These are phyloP conservation scores for Andrena fulva DNA, from an alignment of 2,888 invertebrate species.

Conservation along the genomic window DNA sequence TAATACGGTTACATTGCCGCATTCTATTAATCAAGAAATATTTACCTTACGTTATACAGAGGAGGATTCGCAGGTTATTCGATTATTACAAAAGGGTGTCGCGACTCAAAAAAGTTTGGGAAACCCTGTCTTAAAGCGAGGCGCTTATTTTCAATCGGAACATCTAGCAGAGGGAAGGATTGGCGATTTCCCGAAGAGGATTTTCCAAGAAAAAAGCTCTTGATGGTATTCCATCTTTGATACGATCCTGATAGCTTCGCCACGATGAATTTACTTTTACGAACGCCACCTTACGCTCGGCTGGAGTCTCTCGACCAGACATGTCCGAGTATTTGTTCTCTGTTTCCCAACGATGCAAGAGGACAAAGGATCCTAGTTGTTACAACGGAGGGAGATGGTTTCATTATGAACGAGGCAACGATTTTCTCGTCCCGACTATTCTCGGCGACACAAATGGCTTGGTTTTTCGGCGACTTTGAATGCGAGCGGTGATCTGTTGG, in stretches of 20 bases:
- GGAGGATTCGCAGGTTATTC: too few relatives aligned
- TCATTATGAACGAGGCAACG: neutral
- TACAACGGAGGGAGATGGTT: neutral
- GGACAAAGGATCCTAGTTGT: neutral
- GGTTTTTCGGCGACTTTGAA: neutral
- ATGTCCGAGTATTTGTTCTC: neutral
- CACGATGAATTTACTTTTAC: neutral
- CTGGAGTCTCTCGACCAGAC: neutral
- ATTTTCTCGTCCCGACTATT: constrained; percentile 20
- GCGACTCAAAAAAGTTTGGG: too few relatives aligned
- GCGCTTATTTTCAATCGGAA: constrained; percentile 3
- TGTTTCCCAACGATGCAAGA: neutral
- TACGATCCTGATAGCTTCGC: neutral
- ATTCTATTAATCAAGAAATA: too few relatives aligned
- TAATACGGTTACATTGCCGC: too few relatives aligned
- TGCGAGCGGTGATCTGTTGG: constrained; percentile 4
- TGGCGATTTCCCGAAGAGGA: neutral
- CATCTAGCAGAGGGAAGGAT: neutral
- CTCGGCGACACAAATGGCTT: neutral
- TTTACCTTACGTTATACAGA: too few relatives aligned
- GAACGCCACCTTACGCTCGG: neutral
- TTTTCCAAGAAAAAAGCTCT: neutral
- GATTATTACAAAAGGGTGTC: too few relatives aligned
- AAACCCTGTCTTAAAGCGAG: neutral
- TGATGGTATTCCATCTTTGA: neutral